A percentile compares a stretch with the other conserved stretches of the same genome.
phyloP scores from a whole-genome alignment of 2,888 invertebrate species.

The Isotomurus palustris region DNA sequence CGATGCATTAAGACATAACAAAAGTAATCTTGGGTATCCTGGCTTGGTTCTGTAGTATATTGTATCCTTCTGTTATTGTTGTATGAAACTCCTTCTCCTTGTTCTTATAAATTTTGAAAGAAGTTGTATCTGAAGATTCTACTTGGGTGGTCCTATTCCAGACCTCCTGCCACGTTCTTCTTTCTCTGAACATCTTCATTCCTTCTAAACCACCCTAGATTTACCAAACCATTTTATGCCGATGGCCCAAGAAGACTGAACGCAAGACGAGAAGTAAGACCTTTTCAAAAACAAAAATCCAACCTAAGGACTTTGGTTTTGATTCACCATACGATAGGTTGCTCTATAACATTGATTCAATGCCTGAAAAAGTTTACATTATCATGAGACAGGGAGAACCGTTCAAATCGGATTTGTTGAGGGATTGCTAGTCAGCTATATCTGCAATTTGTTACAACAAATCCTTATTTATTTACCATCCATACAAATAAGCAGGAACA shows the following conservation, averaged over 20 bases:
- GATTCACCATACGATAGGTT: neutral
- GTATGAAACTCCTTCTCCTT: constrained; percentile 16
- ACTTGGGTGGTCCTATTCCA: constrained; percentile 45
- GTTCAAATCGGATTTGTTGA: too few species aligned
- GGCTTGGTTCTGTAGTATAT: constrained; percentile 36
- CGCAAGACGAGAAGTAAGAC: too few species aligned
- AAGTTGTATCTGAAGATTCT: constrained; percentile 11
- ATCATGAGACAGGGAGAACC: too few species aligned
- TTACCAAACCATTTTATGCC: constrained; percentile 32
- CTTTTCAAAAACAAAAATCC: constrained; percentile 11
- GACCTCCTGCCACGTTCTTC: constrained; percentile 46
- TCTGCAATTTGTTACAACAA: too few species aligned
- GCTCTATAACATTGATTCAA: too few species aligned
- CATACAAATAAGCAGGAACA: too few species aligned
- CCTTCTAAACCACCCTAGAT: constrained; percentile 46
- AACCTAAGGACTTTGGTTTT: neutral
- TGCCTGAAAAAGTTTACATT: too few species aligned
- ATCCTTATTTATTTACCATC: too few species aligned
- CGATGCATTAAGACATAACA: constrained; percentile 46
- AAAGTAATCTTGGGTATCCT: constrained; percentile 45
- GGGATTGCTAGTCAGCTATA: too few species aligned
- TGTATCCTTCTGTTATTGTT: constrained; percentile 21
- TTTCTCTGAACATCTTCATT: constrained; percentile 46
- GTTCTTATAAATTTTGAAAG: constrained; percentile 14
- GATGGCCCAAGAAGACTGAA: too few species aligned